These are phyloP conservation scores for Illadopsis cleaveri DNA, from an alignment of 2,113 vertebrate genomes.

Conservation along the genomic window DNA sequence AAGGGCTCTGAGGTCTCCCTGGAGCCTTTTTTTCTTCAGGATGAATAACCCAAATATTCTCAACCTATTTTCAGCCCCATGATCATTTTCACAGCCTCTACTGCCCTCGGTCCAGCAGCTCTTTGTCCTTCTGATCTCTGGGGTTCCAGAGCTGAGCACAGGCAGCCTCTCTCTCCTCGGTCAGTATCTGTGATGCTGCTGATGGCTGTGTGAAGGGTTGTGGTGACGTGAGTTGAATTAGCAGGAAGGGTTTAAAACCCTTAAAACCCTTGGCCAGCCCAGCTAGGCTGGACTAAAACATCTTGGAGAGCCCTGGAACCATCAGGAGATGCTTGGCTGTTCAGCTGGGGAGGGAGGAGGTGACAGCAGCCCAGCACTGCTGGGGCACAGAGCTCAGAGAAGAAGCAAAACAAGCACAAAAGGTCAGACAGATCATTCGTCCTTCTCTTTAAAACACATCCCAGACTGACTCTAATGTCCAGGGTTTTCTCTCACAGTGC, in stretches of 20 bases:
- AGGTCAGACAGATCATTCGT: background rate
- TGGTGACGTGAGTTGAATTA: fast-evolving
- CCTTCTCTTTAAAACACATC: background rate
- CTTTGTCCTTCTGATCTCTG: background rate
- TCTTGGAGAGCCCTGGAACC: background rate
- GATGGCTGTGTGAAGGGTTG: background rate
- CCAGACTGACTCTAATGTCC: background rate
- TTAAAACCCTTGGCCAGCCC: background rate
- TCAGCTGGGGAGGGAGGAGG: background rate
- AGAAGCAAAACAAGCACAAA: background rate
- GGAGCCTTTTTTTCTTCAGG: background rate
- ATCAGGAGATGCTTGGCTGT: background rate
- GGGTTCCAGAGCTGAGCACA: background rate
- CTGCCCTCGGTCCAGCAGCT: background rate
- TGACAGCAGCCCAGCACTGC: background rate
- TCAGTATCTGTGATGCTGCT: fast-evolving
- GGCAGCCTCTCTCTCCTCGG: background rate
- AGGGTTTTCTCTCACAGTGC: background rate
- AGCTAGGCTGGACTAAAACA: background rate
- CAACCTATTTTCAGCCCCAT: background rate
- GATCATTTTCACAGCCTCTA: background rate
- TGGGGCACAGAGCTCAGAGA: no score
- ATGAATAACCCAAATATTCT: background rate
- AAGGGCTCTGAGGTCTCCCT: background rate
- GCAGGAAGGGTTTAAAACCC: background rate